These are phyloP conservation scores for Fundulus diaphanus DNA, from an alignment of 2,797 vertebrate genomes.

Conservation along the genomic window DNA sequence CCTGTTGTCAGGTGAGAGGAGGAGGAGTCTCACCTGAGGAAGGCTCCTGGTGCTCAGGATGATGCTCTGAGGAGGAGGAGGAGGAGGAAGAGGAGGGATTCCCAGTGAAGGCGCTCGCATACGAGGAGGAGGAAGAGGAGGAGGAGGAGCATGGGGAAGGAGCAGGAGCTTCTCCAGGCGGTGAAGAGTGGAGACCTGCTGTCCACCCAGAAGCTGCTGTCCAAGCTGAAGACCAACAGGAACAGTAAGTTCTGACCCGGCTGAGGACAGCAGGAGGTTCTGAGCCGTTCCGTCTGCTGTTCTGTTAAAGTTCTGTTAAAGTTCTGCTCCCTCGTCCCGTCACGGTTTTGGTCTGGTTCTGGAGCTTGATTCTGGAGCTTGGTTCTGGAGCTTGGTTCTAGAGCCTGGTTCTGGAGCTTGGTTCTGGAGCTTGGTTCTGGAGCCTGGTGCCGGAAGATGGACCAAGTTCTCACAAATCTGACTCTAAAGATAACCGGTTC, in stretches of 20 bases:
- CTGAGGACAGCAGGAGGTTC: neutral
- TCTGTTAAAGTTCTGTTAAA: neutral
- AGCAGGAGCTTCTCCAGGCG: slow-evolving; percentile 84
- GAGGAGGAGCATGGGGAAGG: slow-evolving; percentile 79
- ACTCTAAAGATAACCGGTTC: no score
- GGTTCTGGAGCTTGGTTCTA: neutral
- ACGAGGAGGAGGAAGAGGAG: slow-evolving; percentile 22
- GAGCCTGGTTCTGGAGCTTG: neutral
- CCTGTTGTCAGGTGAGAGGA: slow-evolving; percentile 7
- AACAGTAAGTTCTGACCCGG: slow-evolving; percentile 75
- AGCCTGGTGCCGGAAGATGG: no score
- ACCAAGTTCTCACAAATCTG: no score
- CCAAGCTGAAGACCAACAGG: slow-evolving; percentile 73
- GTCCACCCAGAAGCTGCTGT: slow-evolving; percentile 79
- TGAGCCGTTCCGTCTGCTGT: no score
- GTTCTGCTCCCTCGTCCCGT: neutral
- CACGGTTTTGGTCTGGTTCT: neutral
- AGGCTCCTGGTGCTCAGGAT: slow-evolving; percentile 43
- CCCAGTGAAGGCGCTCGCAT: slow-evolving; percentile 17
- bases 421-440: neutral
- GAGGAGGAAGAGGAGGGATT: slow-evolving; percentile 7
- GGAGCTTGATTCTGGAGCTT: neutral
- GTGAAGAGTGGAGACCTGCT: slow-evolving; percentile 81
- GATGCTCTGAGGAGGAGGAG: slow-evolving; percentile 58
- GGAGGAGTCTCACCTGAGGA: slow-evolving; percentile 45